Evolutionary conservation across 2,113 vertebrate species (phyloP).

Genomic region (Pluvianellus socialis): DNA sequence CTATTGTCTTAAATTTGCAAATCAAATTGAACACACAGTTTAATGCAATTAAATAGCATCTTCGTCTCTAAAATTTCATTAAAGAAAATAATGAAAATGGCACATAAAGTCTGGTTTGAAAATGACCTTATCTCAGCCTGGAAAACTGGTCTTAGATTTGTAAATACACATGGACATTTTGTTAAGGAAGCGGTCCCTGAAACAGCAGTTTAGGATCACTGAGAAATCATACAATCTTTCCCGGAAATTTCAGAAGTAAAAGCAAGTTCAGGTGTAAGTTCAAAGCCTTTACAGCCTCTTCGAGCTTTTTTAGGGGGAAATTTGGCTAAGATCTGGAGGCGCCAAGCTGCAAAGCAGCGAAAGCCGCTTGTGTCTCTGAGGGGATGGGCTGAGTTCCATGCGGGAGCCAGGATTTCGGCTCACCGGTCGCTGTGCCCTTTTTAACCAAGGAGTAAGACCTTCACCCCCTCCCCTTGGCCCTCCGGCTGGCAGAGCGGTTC

Average conservation of each 20-base stretch:
- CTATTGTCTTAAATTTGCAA: neutral
- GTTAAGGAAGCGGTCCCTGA: neutral
- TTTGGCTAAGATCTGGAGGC: neutral
- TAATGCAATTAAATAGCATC: neutral
- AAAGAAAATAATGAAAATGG: neutral
- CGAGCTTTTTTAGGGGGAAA: neutral
- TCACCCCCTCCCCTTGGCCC: neutral
- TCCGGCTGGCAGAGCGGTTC: neutral
- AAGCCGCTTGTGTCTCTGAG: neutral
- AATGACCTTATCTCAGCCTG: neutral
- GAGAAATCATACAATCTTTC: neutral
- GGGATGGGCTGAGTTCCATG: neutral
- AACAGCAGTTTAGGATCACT: neutral
- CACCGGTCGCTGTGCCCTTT: neutral
- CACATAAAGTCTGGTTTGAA: neutral
- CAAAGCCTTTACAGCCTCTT: neutral
- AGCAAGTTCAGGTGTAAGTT: neutral
- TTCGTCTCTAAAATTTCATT: neutral
- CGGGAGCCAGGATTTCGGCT: neutral
- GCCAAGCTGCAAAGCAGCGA: neutral
- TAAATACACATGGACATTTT: rapidly evolving
- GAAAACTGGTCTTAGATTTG: neutral
- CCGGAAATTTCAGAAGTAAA: neutral
- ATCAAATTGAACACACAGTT: neutral
- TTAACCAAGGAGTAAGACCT: neutral